phyloP scores from a whole-genome alignment of 2,888 invertebrate species.

The Adelognathus sp. region DNA sequence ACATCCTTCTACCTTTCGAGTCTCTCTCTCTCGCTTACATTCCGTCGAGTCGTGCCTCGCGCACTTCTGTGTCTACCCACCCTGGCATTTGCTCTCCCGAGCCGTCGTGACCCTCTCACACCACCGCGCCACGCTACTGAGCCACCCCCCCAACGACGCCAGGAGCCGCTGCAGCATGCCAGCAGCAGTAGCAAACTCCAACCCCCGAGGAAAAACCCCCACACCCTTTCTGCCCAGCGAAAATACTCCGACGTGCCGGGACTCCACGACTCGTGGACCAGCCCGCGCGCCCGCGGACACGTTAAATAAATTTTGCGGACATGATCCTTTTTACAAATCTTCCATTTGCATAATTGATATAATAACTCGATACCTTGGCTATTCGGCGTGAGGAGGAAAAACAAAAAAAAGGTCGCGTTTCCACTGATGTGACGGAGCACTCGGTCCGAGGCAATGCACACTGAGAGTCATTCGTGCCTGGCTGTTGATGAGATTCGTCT shows the following conservation, averaged over 20 bases:
- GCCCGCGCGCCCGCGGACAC: slow-evolving; percentile 54
- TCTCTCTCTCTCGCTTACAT: slow-evolving; percentile 5
- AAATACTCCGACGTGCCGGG: slow-evolving; percentile 70
- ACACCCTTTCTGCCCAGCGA: slow-evolving; percentile 14
- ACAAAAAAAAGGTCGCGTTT: not conserved
- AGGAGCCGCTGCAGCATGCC: slow-evolving; percentile 20
- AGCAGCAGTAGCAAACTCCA: slow-evolving; percentile 14
- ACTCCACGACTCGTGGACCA: slow-evolving; percentile 66
- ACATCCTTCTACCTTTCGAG: too few relatives aligned
- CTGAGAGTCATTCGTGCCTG: too few relatives aligned
- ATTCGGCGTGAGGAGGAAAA: not conserved
- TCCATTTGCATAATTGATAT: slow-evolving; percentile 71
- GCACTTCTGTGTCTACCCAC: not conserved
- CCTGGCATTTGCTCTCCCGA: slow-evolving; percentile 17
- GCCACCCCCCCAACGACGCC: not conserved
- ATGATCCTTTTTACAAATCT: slow-evolving; percentile 69
- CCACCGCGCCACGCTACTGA: slow-evolving; percentile 1
- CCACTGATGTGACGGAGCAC: too few relatives aligned
- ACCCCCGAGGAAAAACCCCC: too few relatives aligned
- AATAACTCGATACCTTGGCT: slow-evolving; percentile 66
- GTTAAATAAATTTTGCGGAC: slow-evolving; percentile 72
- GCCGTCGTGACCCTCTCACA: slow-evolving; percentile 15
- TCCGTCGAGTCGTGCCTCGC: slow-evolving; percentile 24
- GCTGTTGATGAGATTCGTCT: too few relatives aligned
- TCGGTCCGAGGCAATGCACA: too few relatives aligned